phyloP scores from a whole-genome alignment of 2,888 invertebrate genomes.

The Orchesellides sinensis region DNA sequence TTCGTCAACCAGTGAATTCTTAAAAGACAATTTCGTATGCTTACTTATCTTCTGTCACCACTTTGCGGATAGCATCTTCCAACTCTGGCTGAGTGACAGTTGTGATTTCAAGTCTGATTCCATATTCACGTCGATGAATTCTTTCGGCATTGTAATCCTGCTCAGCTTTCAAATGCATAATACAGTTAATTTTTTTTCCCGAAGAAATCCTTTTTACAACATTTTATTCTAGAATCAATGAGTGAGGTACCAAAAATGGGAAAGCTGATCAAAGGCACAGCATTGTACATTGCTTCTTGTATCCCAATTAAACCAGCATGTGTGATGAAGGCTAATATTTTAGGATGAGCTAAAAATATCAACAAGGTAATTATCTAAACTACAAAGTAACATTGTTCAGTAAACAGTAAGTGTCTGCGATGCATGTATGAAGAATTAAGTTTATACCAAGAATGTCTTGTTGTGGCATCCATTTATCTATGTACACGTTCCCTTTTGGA shows the following conservation, averaged over 20 bases:
- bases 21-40: neutral
- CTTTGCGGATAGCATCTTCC: slow-evolving; percentile 16
- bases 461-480: slow-evolving; percentile 39
- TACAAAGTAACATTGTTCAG: neutral
- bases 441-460: slow-evolving; percentile 41
- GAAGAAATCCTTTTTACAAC: neutral
- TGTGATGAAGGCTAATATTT: slow-evolving; percentile 40
- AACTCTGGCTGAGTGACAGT: slow-evolving; percentile 26
- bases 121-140: slow-evolving; percentile 26
- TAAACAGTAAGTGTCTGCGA: neutral
- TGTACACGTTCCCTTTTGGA: slow-evolving; percentile 17
- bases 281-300: slow-evolving; percentile 24
- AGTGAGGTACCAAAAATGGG: slow-evolving; percentile 21
- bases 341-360: slow-evolving; percentile 36
- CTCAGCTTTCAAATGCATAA: no score
- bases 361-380: neutral
- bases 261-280: slow-evolving; percentile 38
- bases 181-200: neutral
- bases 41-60: slow-evolving; percentile 41
- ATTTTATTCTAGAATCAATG: neutral
- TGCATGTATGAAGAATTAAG: neutral
- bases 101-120: slow-evolving; percentile 30
- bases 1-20: neutral
- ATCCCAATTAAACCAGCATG: slow-evolving; percentile 34
- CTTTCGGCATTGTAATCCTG: slow-evolving; percentile 52